Percentiles rank a stretch among this genome's conserved stretches.
phyloP scores from a whole-genome alignment of 2,797 vertebrate species.

The Poecile montanus region DNA sequence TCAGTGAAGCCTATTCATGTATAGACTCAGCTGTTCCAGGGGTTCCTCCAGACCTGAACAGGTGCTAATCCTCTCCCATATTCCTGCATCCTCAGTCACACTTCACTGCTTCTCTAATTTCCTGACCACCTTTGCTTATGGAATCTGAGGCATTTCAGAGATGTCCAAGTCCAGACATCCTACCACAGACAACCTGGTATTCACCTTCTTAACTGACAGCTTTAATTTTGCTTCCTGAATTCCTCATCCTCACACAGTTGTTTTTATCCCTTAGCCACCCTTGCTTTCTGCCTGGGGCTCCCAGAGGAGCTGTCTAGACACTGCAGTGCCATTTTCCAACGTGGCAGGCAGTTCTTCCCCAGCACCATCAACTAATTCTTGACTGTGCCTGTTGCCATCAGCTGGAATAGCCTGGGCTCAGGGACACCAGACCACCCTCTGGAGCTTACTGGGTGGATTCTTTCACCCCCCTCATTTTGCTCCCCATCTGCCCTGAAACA shows the following conservation, averaged over 20 bases:
- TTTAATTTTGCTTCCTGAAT: conserved; percentile 38
- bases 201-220: neutral
- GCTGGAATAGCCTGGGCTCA: neutral
- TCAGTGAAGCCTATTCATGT: neutral
- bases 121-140: neutral
- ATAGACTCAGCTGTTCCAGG: neutral
- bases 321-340: neutral
- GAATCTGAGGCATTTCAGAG: conserved; percentile 26
- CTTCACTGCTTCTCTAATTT: neutral
- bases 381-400: neutral
- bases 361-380: neutral
- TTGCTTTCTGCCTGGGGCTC: conserved; percentile 10
- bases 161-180: neutral
- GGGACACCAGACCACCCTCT: neutral
- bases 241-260: neutral
- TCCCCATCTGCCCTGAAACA: neutral
- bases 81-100: neutral
- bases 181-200: neutral
- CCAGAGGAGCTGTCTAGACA: neutral
- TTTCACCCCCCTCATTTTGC: neutral
- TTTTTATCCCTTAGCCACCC: neutral
- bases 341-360: neutral
- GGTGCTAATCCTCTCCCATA: neutral
- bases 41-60: neutral
- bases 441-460: neutral